Base-by-base conservation (phyloP, 2,113 vertebrate genomes). In the Oplegnathus fasciatus region DNA sequence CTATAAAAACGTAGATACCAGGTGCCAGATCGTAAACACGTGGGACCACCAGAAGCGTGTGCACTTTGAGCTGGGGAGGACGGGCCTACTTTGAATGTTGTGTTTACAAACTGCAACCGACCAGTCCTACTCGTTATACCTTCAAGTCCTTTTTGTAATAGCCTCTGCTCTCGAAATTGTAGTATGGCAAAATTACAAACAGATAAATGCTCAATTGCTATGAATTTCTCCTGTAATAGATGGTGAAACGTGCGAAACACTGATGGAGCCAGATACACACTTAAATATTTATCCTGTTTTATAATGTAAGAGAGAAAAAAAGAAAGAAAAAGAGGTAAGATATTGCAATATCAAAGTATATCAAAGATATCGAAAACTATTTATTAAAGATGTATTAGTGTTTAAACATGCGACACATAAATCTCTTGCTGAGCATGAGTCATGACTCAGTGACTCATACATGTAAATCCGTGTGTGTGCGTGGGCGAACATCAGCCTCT, bases 401-500 rank as follows among this genome's bases (percentile, higher is more conserved):
- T 37, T 67, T 10, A 37, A 50, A 60, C 30, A 42, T 32, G 26
- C 1, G 9, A 40, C 40, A 60, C 61, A 15, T 44, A 10, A 57
- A 37, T 78, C 37, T 73, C 40, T 65, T 67, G 9, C 6, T 83
- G 42, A 74, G 32, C 32, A 22, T 15, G 42, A 61, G 14, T 79
- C 9, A 50, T 37, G 37, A 32, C 11, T 26, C 7, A 13, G 0
- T 46, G 68, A 80, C 22, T 81, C 28, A 66, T 62, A 14, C 42
- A 20, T 75, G 58, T 52, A 13, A 28, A 17, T 62, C 0, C 50
- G 40, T 42, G 71, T 60, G 30, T 37, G 20, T 76, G 37, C 80
- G 42, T 75, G 60, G 22, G 73, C 28, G 42, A 61, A 83, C 50
- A 50, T 62, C 69, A 60, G 32, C 61, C 28, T 24, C 40, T 85